Evolutionary conservation across 2,888 invertebrate species (phyloP).

Genomic region (Rhaphigaster nebulosa): DNA sequence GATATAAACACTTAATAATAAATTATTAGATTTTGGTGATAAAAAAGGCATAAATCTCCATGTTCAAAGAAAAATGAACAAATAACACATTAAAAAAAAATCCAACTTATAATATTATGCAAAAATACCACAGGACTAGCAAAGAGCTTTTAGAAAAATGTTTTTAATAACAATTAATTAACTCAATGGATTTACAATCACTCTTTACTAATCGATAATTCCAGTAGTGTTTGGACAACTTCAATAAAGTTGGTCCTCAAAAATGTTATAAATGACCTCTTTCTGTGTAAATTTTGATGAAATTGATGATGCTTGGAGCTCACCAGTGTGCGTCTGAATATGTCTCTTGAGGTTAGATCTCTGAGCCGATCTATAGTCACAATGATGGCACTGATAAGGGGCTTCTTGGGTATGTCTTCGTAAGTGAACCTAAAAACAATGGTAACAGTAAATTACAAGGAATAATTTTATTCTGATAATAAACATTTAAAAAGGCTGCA

Average conservation of each 20-base stretch:
- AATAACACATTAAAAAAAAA: neutral
- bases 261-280: constrained; percentile 25
- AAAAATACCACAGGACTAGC: neutral
- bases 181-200: neutral
- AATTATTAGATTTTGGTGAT: neutral
- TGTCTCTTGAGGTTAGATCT: constrained; percentile 54
- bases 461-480: neutral
- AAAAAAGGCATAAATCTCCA: constrained; percentile 56
- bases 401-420: constrained; percentile 48
- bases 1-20: neutral
- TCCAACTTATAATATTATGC: neutral
- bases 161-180: neutral
- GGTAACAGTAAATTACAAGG: neutral
- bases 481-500: neutral
- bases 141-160: neutral
- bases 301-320: constrained; percentile 55
- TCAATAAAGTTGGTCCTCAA: neutral
- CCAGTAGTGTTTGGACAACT: neutral
- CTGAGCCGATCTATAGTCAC: constrained; percentile 48
- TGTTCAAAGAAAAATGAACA: constrained; percentile 43
- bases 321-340: constrained; percentile 51
- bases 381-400: constrained; percentile 50
- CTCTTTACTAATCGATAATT: constrained; percentile 29
- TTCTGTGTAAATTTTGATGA: constrained; percentile 42
- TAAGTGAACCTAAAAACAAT: constrained; percentile 40